Percentiles rank a stretch among this genome's conserved stretches.
Conservation (phyloP, 37 sponge, comb jelly and placozoan species). For the Axinella damicornis region DNA sequence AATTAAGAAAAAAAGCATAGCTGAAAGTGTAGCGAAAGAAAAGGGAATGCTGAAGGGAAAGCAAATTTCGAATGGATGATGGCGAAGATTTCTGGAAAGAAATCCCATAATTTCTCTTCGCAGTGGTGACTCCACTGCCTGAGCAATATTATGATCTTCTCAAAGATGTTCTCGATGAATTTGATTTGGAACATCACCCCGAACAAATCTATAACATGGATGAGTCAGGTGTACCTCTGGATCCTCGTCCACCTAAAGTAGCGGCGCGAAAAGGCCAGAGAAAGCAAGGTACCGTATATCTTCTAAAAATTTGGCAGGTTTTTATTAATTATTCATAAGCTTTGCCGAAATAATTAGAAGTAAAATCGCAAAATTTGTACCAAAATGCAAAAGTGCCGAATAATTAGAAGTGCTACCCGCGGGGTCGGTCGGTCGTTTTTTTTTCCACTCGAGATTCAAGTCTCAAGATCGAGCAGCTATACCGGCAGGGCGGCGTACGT, state of each 20-base stretch:
- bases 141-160: conserved; percentile 16
- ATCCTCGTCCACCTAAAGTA: conserved; percentile 34
- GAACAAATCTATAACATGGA: conserved; percentile 59
- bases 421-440: no score
- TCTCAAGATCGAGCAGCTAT: no score
- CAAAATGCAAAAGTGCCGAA: no score
- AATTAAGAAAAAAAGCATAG: conserved; percentile 10
- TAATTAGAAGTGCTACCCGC: no score
- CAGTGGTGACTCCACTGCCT: conserved; percentile 1
- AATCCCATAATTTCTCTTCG: neutral
- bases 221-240: conserved; percentile 68
- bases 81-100: neutral
- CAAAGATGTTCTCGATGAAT: neutral
- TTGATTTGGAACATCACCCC: neutral
- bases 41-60: neutral
- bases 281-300: no score
- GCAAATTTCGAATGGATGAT: conserved; percentile 4
- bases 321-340: no score
- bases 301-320: no score
- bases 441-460: no score
- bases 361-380: no score
- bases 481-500: no score
- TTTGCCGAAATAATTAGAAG: no score
- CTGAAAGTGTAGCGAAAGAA: conserved; percentile 11
- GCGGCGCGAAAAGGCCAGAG: conserved; percentile 29